These are phyloP conservation scores for Siniperca obscura DNA, from an alignment of 2,797 vertebrate species.

Conservation along the genomic window DNA sequence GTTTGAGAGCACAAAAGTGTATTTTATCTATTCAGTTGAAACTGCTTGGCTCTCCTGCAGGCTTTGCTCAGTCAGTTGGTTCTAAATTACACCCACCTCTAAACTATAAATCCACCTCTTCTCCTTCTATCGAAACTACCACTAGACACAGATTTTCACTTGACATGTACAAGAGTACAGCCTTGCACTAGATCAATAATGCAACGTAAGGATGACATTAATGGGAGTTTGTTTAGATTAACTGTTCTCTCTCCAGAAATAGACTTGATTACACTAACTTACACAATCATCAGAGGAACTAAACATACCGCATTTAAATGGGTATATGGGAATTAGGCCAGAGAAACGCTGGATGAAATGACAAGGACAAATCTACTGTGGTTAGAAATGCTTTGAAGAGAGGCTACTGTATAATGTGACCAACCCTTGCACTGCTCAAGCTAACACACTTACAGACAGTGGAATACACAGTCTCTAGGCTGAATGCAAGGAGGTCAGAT, in stretches of 20 bases:
- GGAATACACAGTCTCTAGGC: slow-evolving; percentile 16
- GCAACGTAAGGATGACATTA: slow-evolving; percentile 47
- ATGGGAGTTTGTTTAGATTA: slow-evolving; percentile 45
- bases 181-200: slow-evolving; percentile 29
- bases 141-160: slow-evolving; percentile 14
- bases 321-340: slow-evolving; percentile 31
- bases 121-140: not conserved
- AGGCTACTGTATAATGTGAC: slow-evolving; percentile 6
- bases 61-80: not conserved
- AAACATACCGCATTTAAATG: not conserved
- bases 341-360: slow-evolving; percentile 13
- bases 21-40: not conserved
- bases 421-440: slow-evolving; percentile 25
- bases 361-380: slow-evolving; percentile 33
- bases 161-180: slow-evolving; percentile 18
- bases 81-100: not conserved
- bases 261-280: slow-evolving; percentile 44
- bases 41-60: not conserved
- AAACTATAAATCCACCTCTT: slow-evolving; percentile 14
- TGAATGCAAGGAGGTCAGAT: slow-evolving; percentile 7
- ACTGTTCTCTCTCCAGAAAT: slow-evolving; percentile 21
- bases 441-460: slow-evolving; percentile 26
- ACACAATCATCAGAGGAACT: slow-evolving; percentile 32
- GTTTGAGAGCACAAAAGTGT: not conserved
- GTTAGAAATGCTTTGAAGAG: slow-evolving; percentile 42